Conservation (phyloP, 2,888 invertebrate species). For the Philonicus albiceps region DNA sequence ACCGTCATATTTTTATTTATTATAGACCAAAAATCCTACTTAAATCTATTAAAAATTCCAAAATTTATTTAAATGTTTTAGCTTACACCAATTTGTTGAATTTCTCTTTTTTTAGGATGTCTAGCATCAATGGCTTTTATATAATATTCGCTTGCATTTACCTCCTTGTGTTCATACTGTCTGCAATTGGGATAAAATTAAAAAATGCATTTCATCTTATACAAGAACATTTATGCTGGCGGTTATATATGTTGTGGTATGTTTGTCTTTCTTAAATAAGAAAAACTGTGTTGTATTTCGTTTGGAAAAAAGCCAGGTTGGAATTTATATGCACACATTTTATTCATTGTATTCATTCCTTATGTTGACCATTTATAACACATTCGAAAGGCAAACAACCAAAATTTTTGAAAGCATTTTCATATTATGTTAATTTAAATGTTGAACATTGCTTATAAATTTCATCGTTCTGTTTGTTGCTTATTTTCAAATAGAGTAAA, state of each 20-base stretch:
- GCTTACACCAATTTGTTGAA: not conserved
- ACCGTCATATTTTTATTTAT: not conserved
- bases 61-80: not conserved
- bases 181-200: not conserved
- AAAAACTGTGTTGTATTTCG: not conserved
- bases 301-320: not conserved
- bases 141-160: constrained; percentile 43
- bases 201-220: not conserved
- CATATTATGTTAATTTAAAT: not conserved
- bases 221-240: not conserved
- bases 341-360: not conserved
- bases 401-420: not conserved
- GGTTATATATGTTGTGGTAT: not conserved
- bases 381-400: not conserved
- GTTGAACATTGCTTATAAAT: not conserved
- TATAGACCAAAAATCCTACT: not conserved
- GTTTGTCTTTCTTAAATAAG: not conserved
- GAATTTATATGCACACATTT: not conserved
- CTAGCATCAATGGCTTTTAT: constrained; percentile 11
- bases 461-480: not conserved
- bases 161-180: constrained; percentile 24
- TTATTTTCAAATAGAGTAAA: not conserved
- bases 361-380: not conserved
- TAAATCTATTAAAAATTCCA: not conserved
- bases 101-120: constrained; percentile 13